phyloP scores from a whole-genome alignment of 1,140 invertebrate species.

The Bombyx mori region DNA sequence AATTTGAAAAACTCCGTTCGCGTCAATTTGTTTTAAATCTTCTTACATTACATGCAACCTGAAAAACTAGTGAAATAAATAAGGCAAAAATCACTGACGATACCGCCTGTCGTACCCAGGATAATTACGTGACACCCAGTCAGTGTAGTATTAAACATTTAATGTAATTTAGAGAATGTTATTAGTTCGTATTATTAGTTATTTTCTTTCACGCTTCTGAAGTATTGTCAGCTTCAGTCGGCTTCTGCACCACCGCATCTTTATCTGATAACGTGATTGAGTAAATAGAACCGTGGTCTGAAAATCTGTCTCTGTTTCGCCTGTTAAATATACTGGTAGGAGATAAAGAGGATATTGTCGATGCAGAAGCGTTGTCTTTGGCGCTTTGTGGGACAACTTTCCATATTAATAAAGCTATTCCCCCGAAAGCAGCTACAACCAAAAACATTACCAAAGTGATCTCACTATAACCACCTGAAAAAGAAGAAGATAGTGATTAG shows the following conservation, averaged over 20 bases:
- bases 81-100: no score
- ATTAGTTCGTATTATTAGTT: no score
- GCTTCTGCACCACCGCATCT: slow-evolving; percentile 46
- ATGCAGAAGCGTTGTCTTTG: slow-evolving; percentile 49
- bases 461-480: slow-evolving; percentile 58
- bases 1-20: no score
- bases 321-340: slow-evolving; percentile 49
- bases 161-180: no score
- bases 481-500: not conserved
- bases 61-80: no score
- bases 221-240: slow-evolving; percentile 54
- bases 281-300: slow-evolving; percentile 61
- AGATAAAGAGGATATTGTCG: slow-evolving; percentile 44
- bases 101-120: no score
- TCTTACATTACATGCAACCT: no score
- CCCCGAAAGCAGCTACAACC: slow-evolving; percentile 61
- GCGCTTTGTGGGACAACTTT: slow-evolving; percentile 60
- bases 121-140: no score
- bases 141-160: no score
- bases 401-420: slow-evolving; percentile 62
- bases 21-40: no score
- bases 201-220: slow-evolving; percentile 51
- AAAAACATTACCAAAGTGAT: slow-evolving; percentile 61
- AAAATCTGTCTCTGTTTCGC: slow-evolving; percentile 55
- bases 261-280: slow-evolving; percentile 66